Evolutionary conservation across 2,888 invertebrate species (phyloP), one percentile per base, ranked within the genome.

Genomic region (Rhodophaea formosa): DNA sequence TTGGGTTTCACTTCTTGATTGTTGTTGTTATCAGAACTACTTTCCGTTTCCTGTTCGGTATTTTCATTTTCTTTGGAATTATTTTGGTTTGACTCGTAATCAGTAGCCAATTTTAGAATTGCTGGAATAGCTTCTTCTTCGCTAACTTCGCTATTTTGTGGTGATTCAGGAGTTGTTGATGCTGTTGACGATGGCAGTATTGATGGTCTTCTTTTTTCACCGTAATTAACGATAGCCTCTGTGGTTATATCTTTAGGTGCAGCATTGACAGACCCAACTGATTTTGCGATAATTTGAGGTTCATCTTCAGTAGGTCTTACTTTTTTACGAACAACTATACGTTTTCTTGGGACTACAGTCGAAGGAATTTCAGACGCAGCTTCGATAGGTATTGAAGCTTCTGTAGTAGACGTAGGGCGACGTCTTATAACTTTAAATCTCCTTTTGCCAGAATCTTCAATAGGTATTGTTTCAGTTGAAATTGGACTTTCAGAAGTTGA

Each of bases 291-390:
- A 43, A 80, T 74, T 65, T 77, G 77, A 7, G 78, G 71, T 32
- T 84, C 80, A 54, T 79, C 70, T 62, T 84, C 81, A 49, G 67
- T 53, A 16, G 80, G 74, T 59, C 67, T 86, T 32, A 88, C 63
- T 74, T 86, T 88, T 59, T 89, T 90, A 0, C 88, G 79, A 54
- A 89, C 85, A 0, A 89, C 69, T 74, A 87, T 88, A n/a, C 87
- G 83, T 39, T 86, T 71, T 59, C 85, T 81, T 6, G 79, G 79
- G 8, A 74, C 59, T 1, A 69, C 53, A 59, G 71, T 60, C 16
- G 79, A 71, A 14, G 75, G 59, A 7, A 62, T 29, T 70, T 78
- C 79, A 46, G 67, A 67, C 45, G 71, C 57, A 56, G 64, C 52
- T 15, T 70, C 59, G 52, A 59, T 54, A 45, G 62, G 43, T 62